Percentiles rank a stretch among this genome's conserved stretches.
Conservation (phyloP, 23 tunicate species). For the Ascidia mentula region DNA sequence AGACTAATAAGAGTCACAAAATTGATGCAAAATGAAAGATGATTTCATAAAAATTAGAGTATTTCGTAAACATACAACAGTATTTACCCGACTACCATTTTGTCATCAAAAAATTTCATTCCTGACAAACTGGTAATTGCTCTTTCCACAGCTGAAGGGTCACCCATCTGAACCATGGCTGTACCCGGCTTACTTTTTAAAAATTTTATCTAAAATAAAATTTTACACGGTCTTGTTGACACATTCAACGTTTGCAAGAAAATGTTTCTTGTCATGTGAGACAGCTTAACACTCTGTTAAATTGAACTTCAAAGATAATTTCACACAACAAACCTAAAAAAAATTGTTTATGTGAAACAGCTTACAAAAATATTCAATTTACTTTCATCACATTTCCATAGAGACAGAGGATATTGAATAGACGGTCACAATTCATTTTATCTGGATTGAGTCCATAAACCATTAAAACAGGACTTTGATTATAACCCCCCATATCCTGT, state of each 20-base stretch:
- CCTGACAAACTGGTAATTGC: slow-evolving; percentile 75
- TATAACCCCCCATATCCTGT: slow-evolving; percentile 21
- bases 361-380: too few species aligned
- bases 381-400: slow-evolving; percentile 97
- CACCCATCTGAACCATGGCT: slow-evolving; percentile 98
- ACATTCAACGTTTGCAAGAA: too few species aligned
- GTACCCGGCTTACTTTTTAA: slow-evolving; percentile 91
- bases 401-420: slow-evolving; percentile 90
- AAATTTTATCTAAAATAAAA: slow-evolving; percentile 64
- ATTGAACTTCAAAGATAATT: too few species aligned
- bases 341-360: too few species aligned
- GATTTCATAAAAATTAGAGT: too few species aligned
- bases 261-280: too few species aligned
- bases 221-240: not conserved
- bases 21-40: too few species aligned
- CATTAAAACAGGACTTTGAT: slow-evolving; percentile 82
- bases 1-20: too few species aligned
- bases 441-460: slow-evolving; percentile 88
- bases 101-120: slow-evolving; percentile 75
- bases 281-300: too few species aligned
- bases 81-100: slow-evolving; percentile 76
- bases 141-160: slow-evolving; percentile 81
- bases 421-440: slow-evolving; percentile 79
- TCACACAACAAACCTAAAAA: too few species aligned
- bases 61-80: too few species aligned